A percentile compares a stretch with the other conserved stretches of the same genome.
Evolutionary conservation across 2,113 vertebrate species (phyloP).

Genomic region (Hemichromis elongatus): DNA sequence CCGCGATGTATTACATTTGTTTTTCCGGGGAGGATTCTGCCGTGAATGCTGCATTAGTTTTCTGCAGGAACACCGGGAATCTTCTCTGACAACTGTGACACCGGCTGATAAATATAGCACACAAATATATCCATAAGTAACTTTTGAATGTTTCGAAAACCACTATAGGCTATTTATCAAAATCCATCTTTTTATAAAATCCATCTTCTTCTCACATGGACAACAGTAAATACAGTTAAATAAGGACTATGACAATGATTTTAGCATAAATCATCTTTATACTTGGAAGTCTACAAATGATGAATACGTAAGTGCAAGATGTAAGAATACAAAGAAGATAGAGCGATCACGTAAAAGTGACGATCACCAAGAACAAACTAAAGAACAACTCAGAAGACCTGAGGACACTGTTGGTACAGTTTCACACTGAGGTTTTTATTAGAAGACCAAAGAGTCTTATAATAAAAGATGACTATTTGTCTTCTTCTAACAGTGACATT

Average conservation of each 20-base stretch:
- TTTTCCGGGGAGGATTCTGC: slow-evolving; percentile 1
- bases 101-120: not conserved
- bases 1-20: not conserved
- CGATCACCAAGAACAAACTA: not conserved
- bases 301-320: not conserved
- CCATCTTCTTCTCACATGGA: not conserved
- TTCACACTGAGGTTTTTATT: not conserved
- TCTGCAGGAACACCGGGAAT: not conserved
- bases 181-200: slow-evolving; percentile 4
- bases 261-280: not conserved
- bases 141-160: not conserved
- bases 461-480: not conserved
- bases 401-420: not conserved
- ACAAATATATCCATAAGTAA: not conserved
- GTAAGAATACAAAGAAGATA: not conserved
- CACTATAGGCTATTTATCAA: not conserved
- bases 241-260: not conserved
- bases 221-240: not conserved
- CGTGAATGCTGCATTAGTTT: slow-evolving; percentile 4
- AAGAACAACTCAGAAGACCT: not conserved
- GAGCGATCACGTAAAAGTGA: not conserved
- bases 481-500: not conserved
- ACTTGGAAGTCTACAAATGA: not conserved
- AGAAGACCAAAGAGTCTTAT: not conserved
- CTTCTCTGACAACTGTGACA: not conserved